Conservation (phyloP, 2,888 invertebrate genomes). For the Eilema caniola region DNA sequence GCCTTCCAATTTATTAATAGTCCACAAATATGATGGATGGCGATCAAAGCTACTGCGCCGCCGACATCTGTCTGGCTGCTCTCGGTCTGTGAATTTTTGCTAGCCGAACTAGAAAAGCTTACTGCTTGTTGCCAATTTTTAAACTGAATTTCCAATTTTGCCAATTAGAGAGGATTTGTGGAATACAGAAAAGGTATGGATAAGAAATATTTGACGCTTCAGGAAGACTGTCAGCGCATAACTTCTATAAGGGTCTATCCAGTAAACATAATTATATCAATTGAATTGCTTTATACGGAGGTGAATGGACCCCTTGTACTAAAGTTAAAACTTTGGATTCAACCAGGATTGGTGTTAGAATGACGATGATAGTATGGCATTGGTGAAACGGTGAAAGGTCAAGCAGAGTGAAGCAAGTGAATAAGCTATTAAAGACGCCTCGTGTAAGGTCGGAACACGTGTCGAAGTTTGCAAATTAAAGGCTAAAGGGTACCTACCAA, state of each 20-base stretch:
- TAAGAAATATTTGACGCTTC: not conserved
- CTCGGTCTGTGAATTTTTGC: not conserved
- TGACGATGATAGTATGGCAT: not conserved
- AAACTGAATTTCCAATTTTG: not conserved
- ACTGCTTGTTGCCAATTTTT: not conserved
- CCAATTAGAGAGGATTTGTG: not conserved
- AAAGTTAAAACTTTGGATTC: not conserved
- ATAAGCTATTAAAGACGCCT: not conserved
- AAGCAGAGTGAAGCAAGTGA: not conserved
- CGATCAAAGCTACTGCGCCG: conserved; percentile 31
- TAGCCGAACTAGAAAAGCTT: not conserved
- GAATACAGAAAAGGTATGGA: not conserved
- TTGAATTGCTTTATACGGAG: not conserved
- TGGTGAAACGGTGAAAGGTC: not conserved
- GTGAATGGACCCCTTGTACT: not conserved
- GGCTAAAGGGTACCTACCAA: not conserved
- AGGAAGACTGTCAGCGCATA: too few species aligned
- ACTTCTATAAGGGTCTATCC: not conserved
- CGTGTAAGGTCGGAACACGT: not conserved
- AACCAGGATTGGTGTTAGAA: not conserved
- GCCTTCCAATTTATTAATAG: conserved; percentile 48
- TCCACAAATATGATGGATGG: conserved; percentile 43
- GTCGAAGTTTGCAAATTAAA: conserved; percentile 4
- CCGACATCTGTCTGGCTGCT: conserved; percentile 3
- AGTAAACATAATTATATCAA: not conserved